Base-by-base conservation (phyloP, 2,888 invertebrate genomes). In the Tridacna gigas region DNA sequence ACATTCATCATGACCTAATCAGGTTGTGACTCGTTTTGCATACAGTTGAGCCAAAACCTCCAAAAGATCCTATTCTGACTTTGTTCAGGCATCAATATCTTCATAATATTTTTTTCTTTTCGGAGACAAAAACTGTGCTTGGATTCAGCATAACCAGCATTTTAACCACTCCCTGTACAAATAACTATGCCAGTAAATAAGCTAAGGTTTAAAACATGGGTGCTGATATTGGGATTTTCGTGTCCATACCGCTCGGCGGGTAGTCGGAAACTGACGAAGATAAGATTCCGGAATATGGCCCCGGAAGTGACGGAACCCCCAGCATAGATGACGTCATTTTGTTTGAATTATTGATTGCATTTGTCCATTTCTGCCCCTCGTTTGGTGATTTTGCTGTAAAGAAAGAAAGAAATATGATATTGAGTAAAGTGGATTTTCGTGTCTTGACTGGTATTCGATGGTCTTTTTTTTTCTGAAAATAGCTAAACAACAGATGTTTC, bases 251-350 rank as follows among this genome's bases (percentile, higher is more conserved):
- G 67, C 74, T 85, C 26, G 81, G 88, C 15, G 83, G 85, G 51
- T 88, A 88, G 37, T 88, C 88, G n/a, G 79, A 71, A 26, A 84
- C 81, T 7, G 84, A 77, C 26, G 83, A 73, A 18, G 88, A 88
- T 47, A 93, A 89, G 28, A 93, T 91, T 37, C 90, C 89, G n/a
- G 93, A 93, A 83, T 92, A 93, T 15, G 93, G 93, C 15, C 93
- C 93, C 78, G 92, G 92, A 69, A 93, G 90, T 76, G 92, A 88
- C 13, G 92, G 91, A 25, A 91, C 80, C 18, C 86, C 85, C 48
- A 86, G 67, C 83, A 89, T 82, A 60, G 89, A 82, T 74, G 90
- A 82, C 61, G 90, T 86, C 81, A 90, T 89, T 82, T 89, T 90
- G 74, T 89, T 86, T 81, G 89, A 79, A 67, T 83, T 80, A 82